phyloP scores from a whole-genome alignment of 2,888 invertebrate species.

The Coenonympha glycerion region DNA sequence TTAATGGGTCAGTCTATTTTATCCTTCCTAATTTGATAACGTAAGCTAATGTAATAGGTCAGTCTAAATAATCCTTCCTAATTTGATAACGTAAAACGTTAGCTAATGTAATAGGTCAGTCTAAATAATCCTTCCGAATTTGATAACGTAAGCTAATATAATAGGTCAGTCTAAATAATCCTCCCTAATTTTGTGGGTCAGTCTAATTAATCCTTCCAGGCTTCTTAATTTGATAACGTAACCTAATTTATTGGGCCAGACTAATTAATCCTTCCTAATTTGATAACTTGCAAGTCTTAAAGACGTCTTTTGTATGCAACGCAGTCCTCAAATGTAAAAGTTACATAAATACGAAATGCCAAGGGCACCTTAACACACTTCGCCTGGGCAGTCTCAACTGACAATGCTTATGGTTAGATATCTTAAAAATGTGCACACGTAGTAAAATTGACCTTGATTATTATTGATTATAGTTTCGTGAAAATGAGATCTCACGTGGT shows the following conservation, averaged over 20 bases:
- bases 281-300: neutral
- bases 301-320: slow-evolving; percentile 1
- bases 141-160: neutral
- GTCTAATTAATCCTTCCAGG: neutral
- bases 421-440: neutral
- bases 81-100: neutral
- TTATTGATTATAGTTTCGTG: neutral
- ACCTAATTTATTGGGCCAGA: neutral
- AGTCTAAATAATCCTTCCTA: neutral
- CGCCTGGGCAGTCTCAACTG: no score
- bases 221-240: no score
- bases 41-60: neutral
- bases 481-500: neutral
- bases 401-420: neutral
- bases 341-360: slow-evolving; percentile 12
- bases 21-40: neutral
- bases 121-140: neutral
- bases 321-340: slow-evolving; percentile 3
- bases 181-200: neutral
- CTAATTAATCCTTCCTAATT: neutral
- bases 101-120: neutral
- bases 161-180: neutral
- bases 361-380: slow-evolving; percentile 5
- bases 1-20: slow-evolving; percentile 1
- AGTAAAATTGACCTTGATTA: slow-evolving; percentile 9